Conservation (phyloP, 2,797 vertebrate species). For the Pangasius larnaudii region DNA sequence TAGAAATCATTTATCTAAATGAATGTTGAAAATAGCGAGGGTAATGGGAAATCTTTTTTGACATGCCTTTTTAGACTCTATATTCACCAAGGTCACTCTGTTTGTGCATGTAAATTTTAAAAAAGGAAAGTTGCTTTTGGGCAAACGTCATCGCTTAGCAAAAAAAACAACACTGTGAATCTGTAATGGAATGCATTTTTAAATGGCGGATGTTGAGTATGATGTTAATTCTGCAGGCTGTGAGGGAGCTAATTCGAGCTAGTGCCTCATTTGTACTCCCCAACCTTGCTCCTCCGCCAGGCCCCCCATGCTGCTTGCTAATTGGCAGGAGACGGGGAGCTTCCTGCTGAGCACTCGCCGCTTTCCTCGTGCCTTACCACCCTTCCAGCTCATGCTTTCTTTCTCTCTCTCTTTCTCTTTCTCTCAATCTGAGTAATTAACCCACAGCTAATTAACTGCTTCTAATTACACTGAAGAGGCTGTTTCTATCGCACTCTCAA, state of each 20-base stretch:
- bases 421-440: constrained; percentile 91
- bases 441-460: constrained; percentile 98
- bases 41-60: constrained; percentile 32
- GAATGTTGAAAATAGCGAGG: constrained; percentile 65
- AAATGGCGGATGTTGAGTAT: constrained; percentile 58
- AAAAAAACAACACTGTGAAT: constrained; percentile 52
- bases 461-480: constrained; percentile 92
- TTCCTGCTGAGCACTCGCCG: constrained; percentile 79
- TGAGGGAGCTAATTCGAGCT: constrained; percentile 60
- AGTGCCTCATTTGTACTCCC: constrained; percentile 77
- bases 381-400: constrained; percentile 66
- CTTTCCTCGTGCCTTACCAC: constrained; percentile 76
- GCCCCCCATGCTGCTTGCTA: constrained; percentile 74
- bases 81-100: constrained; percentile 25
- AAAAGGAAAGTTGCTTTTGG: constrained; percentile 52
- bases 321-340: constrained; percentile 81
- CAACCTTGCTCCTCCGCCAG: constrained; percentile 71
- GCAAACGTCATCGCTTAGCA: constrained; percentile 57
- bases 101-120: constrained; percentile 44
- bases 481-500: constrained; percentile 89
- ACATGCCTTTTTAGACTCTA: constrained; percentile 35
- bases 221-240: constrained; percentile 52
- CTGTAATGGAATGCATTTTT: constrained; percentile 62
- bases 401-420: not conserved
- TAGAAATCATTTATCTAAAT: constrained; percentile 72